phyloP scores from a whole-genome alignment of 2,888 invertebrate genomes.

The Ceramica pisi region DNA sequence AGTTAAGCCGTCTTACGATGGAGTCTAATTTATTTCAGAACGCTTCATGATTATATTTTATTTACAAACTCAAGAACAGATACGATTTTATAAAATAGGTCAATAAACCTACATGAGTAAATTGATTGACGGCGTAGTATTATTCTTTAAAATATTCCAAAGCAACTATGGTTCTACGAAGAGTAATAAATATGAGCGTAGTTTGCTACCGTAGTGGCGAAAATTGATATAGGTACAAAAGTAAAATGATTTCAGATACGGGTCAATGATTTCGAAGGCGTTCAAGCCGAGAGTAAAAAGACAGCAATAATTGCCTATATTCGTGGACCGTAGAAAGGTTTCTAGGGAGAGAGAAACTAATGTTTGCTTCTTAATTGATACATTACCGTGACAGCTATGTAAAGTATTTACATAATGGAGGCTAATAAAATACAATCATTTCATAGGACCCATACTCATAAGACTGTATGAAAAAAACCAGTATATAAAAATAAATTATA shows the following conservation, averaged over 20 bases:
- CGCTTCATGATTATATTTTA: conserved; percentile 18
- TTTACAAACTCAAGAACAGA: conserved; percentile 19
- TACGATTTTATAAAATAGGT: conserved; percentile 28
- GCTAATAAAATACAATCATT: conserved; percentile 2
- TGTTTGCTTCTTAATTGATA: conserved; percentile 21
- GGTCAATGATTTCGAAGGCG: background rate
- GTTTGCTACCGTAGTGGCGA: background rate
- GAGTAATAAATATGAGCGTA: background rate
- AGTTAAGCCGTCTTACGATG: conserved; percentile 8
- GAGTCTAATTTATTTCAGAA: conserved; percentile 30
- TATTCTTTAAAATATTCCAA: no score
- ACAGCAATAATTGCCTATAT: conserved; percentile 1
- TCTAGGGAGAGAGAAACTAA: background rate
- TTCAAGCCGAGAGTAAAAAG: background rate
- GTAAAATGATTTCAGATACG: conserved; percentile 1
- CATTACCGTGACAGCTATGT: conserved; percentile 21
- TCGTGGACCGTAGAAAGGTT: conserved; percentile 5
- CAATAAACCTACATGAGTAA: conserved; percentile 37
- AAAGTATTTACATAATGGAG: conserved; percentile 21
- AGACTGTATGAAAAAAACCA: conserved; percentile 28
- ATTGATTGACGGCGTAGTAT: conserved; percentile 12
- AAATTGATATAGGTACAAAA: conserved; percentile 7
- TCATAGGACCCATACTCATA: conserved; percentile 28
- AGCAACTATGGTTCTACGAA: no score
- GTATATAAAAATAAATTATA: conserved; percentile 46